Percentiles rank a stretch among this genome's conserved stretches.
Evolutionary conservation across 2,113 vertebrate species (phyloP).

Genomic region (Micronisus gabar): DNA sequence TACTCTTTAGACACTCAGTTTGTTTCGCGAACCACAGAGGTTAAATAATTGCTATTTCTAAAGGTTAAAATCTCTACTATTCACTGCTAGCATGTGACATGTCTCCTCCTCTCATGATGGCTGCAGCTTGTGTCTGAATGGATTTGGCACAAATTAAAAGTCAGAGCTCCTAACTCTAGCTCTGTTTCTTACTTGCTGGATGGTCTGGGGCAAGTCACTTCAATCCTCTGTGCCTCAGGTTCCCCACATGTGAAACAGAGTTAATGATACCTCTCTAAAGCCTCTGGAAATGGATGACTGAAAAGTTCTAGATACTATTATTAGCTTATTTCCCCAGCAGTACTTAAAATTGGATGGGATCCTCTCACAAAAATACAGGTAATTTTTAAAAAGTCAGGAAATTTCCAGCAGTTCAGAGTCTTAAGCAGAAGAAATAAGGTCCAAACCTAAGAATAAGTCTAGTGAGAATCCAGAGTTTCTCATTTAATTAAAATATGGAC

Average conservation of each 20-base stretch:
- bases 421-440: not conserved
- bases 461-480: not conserved
- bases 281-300: not conserved
- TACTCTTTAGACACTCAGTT: not conserved
- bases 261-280: not conserved
- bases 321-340: not conserved
- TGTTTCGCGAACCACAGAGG: not conserved
- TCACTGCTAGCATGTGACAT: not conserved
- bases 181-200: not conserved
- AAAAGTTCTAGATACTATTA: not conserved
- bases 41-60: not conserved
- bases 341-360: not conserved
- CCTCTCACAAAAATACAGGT: not conserved
- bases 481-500: not conserved
- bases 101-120: not conserved
- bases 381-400: not conserved
- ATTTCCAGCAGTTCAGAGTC: not conserved
- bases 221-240: not conserved
- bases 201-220: not conserved
- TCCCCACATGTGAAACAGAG: not conserved
- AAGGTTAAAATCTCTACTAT: not conserved
- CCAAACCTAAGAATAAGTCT: not conserved
- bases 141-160: not conserved
- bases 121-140: not conserved
- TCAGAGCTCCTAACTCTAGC: not conserved